phyloP scores from a whole-genome alignment of 2,888 invertebrate species.

The Platynereis dumerilii region DNA sequence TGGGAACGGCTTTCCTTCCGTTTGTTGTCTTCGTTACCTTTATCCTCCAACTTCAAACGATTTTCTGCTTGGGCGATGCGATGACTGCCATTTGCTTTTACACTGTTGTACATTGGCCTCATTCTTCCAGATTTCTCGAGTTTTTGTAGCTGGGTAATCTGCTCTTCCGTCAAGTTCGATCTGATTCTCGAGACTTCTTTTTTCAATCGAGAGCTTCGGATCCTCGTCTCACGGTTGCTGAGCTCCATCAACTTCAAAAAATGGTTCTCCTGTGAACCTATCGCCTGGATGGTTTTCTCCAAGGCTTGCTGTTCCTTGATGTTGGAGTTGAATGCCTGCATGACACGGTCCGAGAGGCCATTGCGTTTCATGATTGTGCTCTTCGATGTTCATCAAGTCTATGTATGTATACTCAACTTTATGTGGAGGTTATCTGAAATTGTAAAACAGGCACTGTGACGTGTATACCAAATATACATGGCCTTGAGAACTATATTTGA shows the following conservation, averaged over 20 bases:
- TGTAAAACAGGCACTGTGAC: no score
- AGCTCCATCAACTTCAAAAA: conserved; percentile 51
- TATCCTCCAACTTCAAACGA: conserved; percentile 41
- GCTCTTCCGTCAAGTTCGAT: conserved; percentile 46
- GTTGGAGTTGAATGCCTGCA: conserved; percentile 49
- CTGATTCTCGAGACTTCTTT: conserved; percentile 50
- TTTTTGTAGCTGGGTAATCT: conserved; percentile 45
- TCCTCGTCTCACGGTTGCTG: conserved; percentile 48
- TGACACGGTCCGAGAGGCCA: conserved; percentile 38
- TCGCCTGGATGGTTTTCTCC: conserved; percentile 49
- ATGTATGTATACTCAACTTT: no score
- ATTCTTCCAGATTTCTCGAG: conserved; percentile 48
- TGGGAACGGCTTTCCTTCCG: not conserved
- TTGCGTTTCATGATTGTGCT: no score
- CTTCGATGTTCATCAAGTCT: no score
- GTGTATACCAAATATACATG: no score
- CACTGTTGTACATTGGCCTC: conserved; percentile 36
- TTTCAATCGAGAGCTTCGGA: conserved; percentile 48
- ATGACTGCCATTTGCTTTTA: conserved; percentile 44
- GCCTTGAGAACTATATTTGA: no score
- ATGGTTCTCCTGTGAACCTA: conserved; percentile 48
- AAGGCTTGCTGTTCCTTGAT: conserved; percentile 52
- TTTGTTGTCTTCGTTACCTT: not conserved
- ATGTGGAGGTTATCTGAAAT: no score
- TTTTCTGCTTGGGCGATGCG: conserved; percentile 51